phyloP scores from a whole-genome alignment of 2,888 invertebrate genomes.

The Frankliniella fusca region DNA sequence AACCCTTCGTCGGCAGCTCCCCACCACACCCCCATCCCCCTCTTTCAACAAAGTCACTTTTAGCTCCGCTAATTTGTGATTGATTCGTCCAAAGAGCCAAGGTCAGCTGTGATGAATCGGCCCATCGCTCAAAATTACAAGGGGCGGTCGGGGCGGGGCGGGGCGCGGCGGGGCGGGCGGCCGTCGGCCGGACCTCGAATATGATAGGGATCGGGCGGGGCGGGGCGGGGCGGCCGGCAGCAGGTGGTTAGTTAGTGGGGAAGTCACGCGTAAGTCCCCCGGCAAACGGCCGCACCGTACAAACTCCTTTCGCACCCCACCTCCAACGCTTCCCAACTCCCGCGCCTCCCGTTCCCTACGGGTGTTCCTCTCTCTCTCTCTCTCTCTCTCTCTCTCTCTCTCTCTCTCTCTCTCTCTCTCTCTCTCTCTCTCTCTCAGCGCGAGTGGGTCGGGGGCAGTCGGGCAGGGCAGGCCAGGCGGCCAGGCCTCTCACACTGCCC shows the following conservation, averaged over 20 bases:
- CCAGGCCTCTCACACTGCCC: too few relatives aligned
- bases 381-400: neutral
- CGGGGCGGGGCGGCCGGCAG: neutral
- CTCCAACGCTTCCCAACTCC: neutral
- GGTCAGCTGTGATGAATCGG: neutral
- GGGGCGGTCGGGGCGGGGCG: neutral
- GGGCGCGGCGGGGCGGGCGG: neutral
- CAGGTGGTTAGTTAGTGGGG: slow-evolving; percentile 14
- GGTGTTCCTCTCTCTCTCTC: too few relatives aligned
- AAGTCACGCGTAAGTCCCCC: neutral
- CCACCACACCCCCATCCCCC: too few relatives aligned
- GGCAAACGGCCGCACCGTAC: neutral
- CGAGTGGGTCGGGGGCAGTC: too few relatives aligned
- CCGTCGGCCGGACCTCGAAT: neutral
- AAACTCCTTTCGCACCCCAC: too few relatives aligned
- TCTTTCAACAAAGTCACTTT: too few relatives aligned
- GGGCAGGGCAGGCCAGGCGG: too few relatives aligned
- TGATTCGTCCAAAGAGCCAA: neutral
- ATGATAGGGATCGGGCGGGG: neutral
- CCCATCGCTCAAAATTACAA: neutral
- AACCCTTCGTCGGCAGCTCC: too few relatives aligned
- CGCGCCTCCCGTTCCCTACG: too few relatives aligned
- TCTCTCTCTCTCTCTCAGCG: neutral
- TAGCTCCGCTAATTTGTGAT: neutral
- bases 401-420: neutral